Percentiles rank a stretch among this genome's conserved stretches.
Conservation (phyloP, 2,888 invertebrate genomes). For the Platynereis dumerilii region DNA sequence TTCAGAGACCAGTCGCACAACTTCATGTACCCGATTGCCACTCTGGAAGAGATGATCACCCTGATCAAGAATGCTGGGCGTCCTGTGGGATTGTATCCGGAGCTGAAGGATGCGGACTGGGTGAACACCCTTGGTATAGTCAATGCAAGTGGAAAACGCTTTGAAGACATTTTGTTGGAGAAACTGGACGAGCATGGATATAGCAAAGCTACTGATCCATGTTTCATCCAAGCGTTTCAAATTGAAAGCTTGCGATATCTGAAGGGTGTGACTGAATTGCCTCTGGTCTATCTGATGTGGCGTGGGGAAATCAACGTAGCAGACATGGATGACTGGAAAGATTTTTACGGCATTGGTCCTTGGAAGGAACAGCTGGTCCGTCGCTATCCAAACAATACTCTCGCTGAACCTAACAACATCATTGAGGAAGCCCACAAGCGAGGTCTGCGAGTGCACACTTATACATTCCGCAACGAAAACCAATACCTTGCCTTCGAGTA, state of each 20-base stretch:
- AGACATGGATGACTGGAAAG: constrained; percentile 19
- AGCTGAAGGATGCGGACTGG: constrained; percentile 35
- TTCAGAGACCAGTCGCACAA: constrained; percentile 32
- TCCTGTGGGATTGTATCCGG: constrained; percentile 36
- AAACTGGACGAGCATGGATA: constrained; percentile 24
- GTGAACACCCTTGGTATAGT: constrained; percentile 31
- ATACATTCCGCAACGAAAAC: constrained; percentile 37
- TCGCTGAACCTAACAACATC: constrained; percentile 24
- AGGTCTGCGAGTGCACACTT: constrained; percentile 31
- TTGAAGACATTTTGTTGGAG: constrained; percentile 35
- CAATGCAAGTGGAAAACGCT: constrained; percentile 22
- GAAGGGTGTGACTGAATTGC: constrained; percentile 22
- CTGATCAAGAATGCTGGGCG: constrained; percentile 22
- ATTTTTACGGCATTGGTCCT: constrained; percentile 32
- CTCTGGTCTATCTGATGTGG: constrained; percentile 22
- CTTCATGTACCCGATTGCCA: constrained; percentile 28
- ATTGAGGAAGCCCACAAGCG: constrained; percentile 21
- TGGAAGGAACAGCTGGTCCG: constrained; percentile 18
- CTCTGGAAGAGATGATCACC: constrained; percentile 35
- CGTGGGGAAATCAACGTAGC: background rate
- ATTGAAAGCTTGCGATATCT: constrained; percentile 26
- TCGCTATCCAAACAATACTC: constrained; percentile 7
- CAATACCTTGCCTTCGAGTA: constrained; percentile 35
- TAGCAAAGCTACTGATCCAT: constrained; percentile 19
- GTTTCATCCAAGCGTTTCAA: constrained; percentile 37